phyloP scores from a whole-genome alignment of 1,140 invertebrate genomes.

The Paraescarpia echinospica region DNA sequence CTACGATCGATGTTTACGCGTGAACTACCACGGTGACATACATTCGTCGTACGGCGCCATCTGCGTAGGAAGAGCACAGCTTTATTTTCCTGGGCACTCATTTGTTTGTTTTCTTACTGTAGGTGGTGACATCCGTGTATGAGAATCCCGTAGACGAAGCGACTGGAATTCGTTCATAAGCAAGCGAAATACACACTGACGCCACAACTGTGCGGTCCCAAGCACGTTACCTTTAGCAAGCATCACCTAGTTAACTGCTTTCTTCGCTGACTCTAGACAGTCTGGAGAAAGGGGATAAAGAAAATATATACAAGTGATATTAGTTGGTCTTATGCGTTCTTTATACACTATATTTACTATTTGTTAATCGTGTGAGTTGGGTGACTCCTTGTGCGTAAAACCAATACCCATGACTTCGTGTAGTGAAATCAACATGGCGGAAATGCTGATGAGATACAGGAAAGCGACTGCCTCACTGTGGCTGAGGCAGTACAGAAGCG shows the following conservation, averaged over 20 bases:
- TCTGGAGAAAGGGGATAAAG: background rate
- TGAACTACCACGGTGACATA: background rate
- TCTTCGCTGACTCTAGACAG: background rate
- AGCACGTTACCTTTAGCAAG: background rate
- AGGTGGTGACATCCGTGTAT: background rate
- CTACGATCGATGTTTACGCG: background rate
- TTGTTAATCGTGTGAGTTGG: background rate
- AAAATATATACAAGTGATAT: background rate
- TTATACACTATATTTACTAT: background rate
- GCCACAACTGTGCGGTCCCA: background rate
- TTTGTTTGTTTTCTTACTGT: background rate
- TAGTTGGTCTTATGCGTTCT: background rate
- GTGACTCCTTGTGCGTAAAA: background rate
- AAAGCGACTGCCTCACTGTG: background rate
- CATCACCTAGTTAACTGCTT: background rate
- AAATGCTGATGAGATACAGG: background rate
- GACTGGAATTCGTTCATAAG: background rate
- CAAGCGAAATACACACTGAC: background rate
- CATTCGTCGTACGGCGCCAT: background rate
- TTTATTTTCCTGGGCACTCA: background rate
- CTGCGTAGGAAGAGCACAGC: too few relatives aligned
- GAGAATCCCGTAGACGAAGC: background rate
- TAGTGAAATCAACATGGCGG: background rate
- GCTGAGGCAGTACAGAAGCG: background rate
- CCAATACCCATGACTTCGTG: background rate